phyloP scores from a whole-genome alignment of 1,140 invertebrate species.

The Solenopsis fugax region DNA sequence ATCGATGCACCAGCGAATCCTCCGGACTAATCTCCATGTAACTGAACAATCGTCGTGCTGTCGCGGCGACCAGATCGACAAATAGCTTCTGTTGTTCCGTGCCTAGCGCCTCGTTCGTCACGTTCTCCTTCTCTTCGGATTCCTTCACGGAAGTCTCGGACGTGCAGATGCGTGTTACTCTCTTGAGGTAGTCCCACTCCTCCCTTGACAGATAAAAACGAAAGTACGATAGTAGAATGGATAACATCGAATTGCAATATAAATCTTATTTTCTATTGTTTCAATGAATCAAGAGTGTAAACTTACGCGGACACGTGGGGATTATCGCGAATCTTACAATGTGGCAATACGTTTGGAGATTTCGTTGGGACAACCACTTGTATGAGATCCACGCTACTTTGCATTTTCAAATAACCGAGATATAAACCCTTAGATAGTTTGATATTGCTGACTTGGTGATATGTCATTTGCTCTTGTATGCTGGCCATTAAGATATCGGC shows the following conservation, averaged over 20 bases:
- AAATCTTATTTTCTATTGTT: too few species aligned
- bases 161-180: conserved; percentile 84
- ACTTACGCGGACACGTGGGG: conserved; percentile 97
- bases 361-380: conserved; percentile 96
- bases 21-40: conserved; percentile 93
- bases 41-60: conserved; percentile 91
- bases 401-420: conserved; percentile 97
- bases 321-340: conserved; percentile 96
- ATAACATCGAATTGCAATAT: background rate
- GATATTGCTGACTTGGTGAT: conserved; percentile 95
- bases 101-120: conserved; percentile 85
- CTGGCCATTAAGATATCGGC: conserved; percentile 94
- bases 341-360: conserved; percentile 96
- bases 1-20: conserved; percentile 90
- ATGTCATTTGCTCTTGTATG: conserved; percentile 96
- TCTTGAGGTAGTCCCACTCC: conserved; percentile 95
- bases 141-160: conserved; percentile 78
- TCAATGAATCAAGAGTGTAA: conserved; percentile 14
- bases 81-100: conserved; percentile 93
- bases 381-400: conserved; percentile 97
- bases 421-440: conserved; percentile 95
- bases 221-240: background rate
- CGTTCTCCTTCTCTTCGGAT: conserved; percentile 85
- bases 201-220: conserved; percentile 88
- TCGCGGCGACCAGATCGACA: conserved; percentile 91